Evolutionary conservation across 2,888 invertebrate species (phyloP).

Genomic region (Xestobium rufovillosum): DNA sequence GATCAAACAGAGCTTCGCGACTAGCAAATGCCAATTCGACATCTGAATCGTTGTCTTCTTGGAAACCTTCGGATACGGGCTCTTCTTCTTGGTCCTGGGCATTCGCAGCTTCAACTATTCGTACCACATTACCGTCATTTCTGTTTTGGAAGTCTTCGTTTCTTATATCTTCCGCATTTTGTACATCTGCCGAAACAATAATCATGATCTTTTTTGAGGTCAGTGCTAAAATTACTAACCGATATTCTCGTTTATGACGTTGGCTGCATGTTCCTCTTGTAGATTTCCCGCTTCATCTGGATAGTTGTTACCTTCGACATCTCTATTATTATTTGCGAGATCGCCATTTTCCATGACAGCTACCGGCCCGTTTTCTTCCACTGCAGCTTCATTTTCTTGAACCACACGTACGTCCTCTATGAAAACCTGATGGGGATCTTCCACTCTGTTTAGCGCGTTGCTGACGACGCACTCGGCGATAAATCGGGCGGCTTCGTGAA

Average conservation of each 20-base stretch:
- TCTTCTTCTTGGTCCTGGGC: neutral
- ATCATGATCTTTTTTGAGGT: too few relatives aligned
- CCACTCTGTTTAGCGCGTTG: conserved; percentile 31
- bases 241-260: neutral
- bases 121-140: conserved; percentile 11
- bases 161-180: conserved; percentile 5
- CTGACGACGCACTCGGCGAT: conserved; percentile 35
- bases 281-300: conserved; percentile 30
- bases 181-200: neutral
- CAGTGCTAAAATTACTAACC: too few relatives aligned
- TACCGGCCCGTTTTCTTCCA: conserved; percentile 10
- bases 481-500: conserved; percentile 33
- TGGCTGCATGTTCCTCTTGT: conserved; percentile 18
- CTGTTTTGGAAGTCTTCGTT: conserved; percentile 17
- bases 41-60: conserved; percentile 10
- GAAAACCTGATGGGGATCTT: neutral
- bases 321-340: conserved; percentile 48
- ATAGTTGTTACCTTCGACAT: conserved; percentile 46
- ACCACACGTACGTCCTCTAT: neutral
- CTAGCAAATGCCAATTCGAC: conserved; percentile 32
- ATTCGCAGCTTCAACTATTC: conserved; percentile 3
- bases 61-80: neutral
- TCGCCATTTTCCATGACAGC: conserved; percentile 46
- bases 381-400: neutral
- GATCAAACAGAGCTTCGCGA: conserved; percentile 38